Evolutionary conservation across 2,888 invertebrate species (phyloP), one percentile per base, ranked within the genome.

Genomic region (Dasysyrphus albostriatus): DNA sequence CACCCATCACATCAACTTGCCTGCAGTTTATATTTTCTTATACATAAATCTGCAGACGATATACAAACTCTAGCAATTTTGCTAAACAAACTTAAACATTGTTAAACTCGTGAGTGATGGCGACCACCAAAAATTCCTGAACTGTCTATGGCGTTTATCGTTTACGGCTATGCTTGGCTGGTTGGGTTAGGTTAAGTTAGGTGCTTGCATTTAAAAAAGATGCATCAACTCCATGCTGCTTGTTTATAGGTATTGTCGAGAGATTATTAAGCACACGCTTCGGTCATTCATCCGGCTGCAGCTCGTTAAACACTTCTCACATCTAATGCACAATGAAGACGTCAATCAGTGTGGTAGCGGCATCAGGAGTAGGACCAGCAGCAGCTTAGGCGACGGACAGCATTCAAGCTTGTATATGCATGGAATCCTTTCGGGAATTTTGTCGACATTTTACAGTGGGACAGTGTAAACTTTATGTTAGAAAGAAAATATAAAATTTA

Each of bases 321-420:
- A 78, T 85, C 82, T 85, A 82, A 85, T 85, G 85, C 85, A 85
- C 81, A 82, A 77, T 77, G 77, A 85, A 85, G 85, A 85, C 85
- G 82, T 85, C 85, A 82, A 85, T 85, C 85, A 85, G 16, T 67
- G 19, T 67, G 19, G 51, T 34, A 72, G 37, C 19, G 63, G 29
- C 19, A 49, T 10, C 16, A 56, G 47, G 29, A 51, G 14, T 12
- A 42, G 12, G 10, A 56, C 32, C 54, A 51, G 10, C 10, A 32
- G 32, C 5, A 44, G 39, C 16, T 12, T 47, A 32, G 12, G 58
- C 19, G 42, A 61, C 44, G 63, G 63, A 32, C 12, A 65, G 32
- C 47, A 65, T 2, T 12, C 49, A 29, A 65, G 16, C 19, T 34
- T 51, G 39, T 42, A 72, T 85, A 72, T 85, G 67, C 59, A 59